phyloP scores from a whole-genome alignment of 2,888 invertebrate species.

The Dryococelus australis region DNA sequence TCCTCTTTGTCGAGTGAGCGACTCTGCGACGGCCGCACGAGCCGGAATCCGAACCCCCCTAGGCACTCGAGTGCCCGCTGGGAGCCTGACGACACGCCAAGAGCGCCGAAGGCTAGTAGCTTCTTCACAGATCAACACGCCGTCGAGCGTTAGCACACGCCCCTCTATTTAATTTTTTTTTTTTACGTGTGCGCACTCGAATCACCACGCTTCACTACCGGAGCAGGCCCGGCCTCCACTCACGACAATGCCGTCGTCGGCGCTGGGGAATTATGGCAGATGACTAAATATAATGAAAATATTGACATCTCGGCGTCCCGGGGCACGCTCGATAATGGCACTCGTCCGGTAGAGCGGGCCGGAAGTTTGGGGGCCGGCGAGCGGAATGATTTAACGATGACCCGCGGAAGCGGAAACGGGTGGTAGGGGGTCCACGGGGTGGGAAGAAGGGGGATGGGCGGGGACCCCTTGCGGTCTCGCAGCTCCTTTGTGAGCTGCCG shows the following conservation, averaged over 20 bases:
- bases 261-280: neutral
- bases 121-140: neutral
- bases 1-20: too few species aligned
- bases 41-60: neutral
- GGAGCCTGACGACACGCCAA: too few species aligned
- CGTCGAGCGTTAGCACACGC: neutral
- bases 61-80: too few species aligned
- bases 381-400: slow-evolving; percentile 16
- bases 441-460: neutral
- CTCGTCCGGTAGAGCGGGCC: neutral
- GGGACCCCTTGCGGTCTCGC: neutral
- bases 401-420: neutral
- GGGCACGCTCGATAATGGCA: neutral
- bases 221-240: neutral
- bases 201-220: neutral
- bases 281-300: slow-evolving; percentile 16
- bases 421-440: neutral
- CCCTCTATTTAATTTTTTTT: neutral
- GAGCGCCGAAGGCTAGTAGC: neutral
- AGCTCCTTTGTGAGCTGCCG: neutral
- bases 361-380: slow-evolving; percentile 16
- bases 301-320: slow-evolving; percentile 16
- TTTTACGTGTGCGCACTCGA: neutral
- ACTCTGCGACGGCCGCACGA: neutral
- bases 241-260: neutral